Evolutionary conservation across 2,888 invertebrate genomes (phyloP).

Genomic region (Rhagophthalmus giganteus): DNA sequence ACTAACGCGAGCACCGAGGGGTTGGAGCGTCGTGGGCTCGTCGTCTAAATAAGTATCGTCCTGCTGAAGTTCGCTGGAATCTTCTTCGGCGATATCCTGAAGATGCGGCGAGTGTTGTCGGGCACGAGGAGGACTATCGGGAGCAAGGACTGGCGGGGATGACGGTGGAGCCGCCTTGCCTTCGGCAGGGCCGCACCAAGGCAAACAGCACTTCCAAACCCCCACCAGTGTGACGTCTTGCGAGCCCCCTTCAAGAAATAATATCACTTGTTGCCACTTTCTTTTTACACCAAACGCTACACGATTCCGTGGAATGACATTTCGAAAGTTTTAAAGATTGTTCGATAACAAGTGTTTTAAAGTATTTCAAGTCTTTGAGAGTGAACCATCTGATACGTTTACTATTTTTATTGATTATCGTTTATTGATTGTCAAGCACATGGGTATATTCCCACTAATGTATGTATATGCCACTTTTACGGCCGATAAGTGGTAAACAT

Average conservation of each 20-base stretch:
- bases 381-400: no score
- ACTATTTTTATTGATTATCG: constrained; percentile 40
- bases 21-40: constrained; percentile 55
- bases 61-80: constrained; percentile 66
- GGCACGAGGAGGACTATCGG: constrained; percentile 63
- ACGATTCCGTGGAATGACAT: constrained; percentile 12
- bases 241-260: constrained; percentile 39
- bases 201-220: constrained; percentile 82
- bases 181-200: constrained; percentile 76
- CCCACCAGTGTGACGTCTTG: constrained; percentile 67
- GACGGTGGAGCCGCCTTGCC: constrained; percentile 51
- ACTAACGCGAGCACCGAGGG: constrained; percentile 53
- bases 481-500: constrained; percentile 16
- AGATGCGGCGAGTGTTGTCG: constrained; percentile 71
- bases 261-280: constrained; percentile 37
- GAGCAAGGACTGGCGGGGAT: constrained; percentile 27
- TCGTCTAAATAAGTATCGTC: constrained; percentile 59
- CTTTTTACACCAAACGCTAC: constrained; percentile 14
- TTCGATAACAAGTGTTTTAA: no score
- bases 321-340: constrained; percentile 3
- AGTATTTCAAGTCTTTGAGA: constrained; percentile 8
- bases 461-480: constrained; percentile 17
- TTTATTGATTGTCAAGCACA: constrained; percentile 44
- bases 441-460: constrained; percentile 37
- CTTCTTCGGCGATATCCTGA: constrained; percentile 83